Evolutionary conservation across 2,888 invertebrate species (phyloP).

Genomic region (Drosophila lacicola): DNA sequence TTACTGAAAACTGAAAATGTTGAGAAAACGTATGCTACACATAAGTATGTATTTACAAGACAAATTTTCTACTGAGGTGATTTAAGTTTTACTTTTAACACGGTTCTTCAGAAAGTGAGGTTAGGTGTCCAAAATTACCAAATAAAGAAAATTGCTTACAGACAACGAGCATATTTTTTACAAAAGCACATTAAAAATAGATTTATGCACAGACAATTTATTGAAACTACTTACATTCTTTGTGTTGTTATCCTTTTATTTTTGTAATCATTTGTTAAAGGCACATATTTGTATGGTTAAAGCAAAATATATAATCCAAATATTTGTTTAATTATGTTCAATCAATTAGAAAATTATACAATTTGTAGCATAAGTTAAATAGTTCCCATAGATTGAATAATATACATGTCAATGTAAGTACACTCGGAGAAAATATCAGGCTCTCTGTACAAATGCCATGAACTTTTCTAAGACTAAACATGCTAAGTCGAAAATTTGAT

Average conservation of each 20-base stretch:
- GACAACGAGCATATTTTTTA: conserved; percentile 8
- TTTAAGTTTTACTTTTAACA: background rate
- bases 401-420: background rate
- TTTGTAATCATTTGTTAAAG: conserved; percentile 48
- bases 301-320: conserved; percentile 66
- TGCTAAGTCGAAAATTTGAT: no score
- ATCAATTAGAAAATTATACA: conserved; percentile 13
- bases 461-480: no score
- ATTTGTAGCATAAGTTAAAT: background rate
- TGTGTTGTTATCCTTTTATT: conserved; percentile 78
- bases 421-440: conserved; percentile 5
- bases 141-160: conserved; percentile 13
- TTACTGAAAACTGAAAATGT: conserved; percentile 35
- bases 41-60: conserved; percentile 5
- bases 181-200: conserved; percentile 22
- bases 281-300: conserved; percentile 64
- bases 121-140: conserved; percentile 38
- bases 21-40: conserved; percentile 9
- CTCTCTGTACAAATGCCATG: background rate
- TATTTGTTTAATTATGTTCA: conserved; percentile 42
- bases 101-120: conserved; percentile 27
- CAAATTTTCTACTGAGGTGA: conserved; percentile 15
- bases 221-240: conserved; percentile 84
- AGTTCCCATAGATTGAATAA: conserved; percentile 3
- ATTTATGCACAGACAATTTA: conserved; percentile 19